Conservation (phyloP, 1,140 invertebrate species). For the Ridgeia piscesae region DNA sequence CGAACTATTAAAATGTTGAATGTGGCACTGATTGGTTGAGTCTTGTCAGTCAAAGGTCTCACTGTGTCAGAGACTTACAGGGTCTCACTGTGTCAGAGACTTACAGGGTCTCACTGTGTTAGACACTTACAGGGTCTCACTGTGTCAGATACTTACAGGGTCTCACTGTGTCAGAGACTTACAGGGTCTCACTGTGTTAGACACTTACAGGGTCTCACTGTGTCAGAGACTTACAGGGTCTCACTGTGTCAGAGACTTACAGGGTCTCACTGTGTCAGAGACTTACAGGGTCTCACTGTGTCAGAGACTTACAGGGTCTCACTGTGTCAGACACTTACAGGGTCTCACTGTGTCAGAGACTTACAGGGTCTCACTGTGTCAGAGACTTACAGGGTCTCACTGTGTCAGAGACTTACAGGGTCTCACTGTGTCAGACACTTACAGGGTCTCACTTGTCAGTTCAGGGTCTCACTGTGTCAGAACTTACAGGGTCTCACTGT, state of each 20-base stretch:
- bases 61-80: background rate
- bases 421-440: background rate
- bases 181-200: too few species aligned
- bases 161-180: background rate
- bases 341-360: background rate
- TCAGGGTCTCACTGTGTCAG: background rate
- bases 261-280: background rate
- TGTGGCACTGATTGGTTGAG: background rate
- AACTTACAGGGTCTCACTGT: background rate
- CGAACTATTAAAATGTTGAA: background rate
- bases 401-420: background rate
- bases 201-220: background rate
- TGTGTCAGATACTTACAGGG: background rate
- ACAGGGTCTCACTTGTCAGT: too few species aligned
- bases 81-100: background rate
- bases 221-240: background rate
- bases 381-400: background rate
- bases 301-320: too few species aligned
- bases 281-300: background rate
- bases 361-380: background rate
- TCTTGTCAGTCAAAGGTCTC: background rate
- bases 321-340: background rate
- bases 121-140: too few species aligned
- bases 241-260: background rate
- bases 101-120: too few species aligned